These are phyloP conservation scores for Sphaeramia orbicularis DNA, from an alignment of 2,797 vertebrate species.

Conservation along the genomic window DNA sequence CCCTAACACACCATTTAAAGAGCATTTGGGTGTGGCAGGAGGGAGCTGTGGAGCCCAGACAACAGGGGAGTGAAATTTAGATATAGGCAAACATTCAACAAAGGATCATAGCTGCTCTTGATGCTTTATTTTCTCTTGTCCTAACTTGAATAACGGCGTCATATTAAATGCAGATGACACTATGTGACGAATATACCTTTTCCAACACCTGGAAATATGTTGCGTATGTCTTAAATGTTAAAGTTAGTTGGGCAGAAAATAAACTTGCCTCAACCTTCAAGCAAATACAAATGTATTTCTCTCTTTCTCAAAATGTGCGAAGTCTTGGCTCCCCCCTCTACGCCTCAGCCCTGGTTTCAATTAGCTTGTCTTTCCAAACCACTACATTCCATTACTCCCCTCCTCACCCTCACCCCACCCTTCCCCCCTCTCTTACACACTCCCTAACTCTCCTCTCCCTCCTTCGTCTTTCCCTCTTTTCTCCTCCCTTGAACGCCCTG, in stretches of 20 bases:
- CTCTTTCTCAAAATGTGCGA: constrained; percentile 67
- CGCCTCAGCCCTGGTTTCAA: constrained; percentile 89
- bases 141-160: constrained; percentile 9
- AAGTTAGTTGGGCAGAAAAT: not conserved
- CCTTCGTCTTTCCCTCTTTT: constrained; percentile 15
- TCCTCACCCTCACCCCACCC: constrained; percentile 67
- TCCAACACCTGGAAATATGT: constrained; percentile 19
- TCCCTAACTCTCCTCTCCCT: constrained; percentile 62
- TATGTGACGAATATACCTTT: not conserved
- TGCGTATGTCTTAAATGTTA: not conserved
- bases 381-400: constrained; percentile 87
- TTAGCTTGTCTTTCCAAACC: constrained; percentile 92
- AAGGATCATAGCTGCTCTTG: constrained; percentile 10
- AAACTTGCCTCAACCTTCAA: constrained; percentile 4
- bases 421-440: constrained; percentile 69
- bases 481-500: constrained; percentile 69
- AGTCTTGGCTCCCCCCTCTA: constrained; percentile 67
- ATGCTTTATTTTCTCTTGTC: not conserved
- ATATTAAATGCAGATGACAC: not conserved
- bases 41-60: constrained; percentile 53
- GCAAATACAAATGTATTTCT: constrained; percentile 54
- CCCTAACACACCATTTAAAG: constrained; percentile 36
- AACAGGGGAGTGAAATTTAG: constrained; percentile 43
- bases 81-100: constrained; percentile 47
- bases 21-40: constrained; percentile 84